Percentiles rank a stretch among this genome's conserved stretches.
phyloP scores from a whole-genome alignment of 2,797 vertebrate species.

The Chaunax sp. region DNA sequence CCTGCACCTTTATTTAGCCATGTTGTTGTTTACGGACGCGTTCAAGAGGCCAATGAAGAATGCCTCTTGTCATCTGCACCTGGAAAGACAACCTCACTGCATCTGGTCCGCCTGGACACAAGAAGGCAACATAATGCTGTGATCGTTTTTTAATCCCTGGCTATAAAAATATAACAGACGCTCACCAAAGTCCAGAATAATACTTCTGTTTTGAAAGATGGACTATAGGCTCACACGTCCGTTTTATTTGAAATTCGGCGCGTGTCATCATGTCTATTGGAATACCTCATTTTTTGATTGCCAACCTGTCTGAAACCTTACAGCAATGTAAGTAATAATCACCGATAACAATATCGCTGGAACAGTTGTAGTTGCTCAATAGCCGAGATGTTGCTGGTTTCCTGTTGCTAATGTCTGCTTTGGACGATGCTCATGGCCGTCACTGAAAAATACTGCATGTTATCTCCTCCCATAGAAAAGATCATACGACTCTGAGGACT shows the following conservation, averaged over 20 bases:
- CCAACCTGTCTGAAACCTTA: constrained; percentile 16
- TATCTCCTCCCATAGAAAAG: background rate
- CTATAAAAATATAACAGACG: constrained; percentile 2
- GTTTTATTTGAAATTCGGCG: background rate
- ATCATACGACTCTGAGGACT: too few species aligned
- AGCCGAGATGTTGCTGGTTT: background rate
- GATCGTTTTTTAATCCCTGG: background rate
- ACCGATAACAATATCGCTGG: background rate
- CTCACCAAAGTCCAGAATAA: background rate
- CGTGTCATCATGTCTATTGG: constrained; percentile 10
- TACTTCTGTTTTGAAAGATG: constrained; percentile 5
- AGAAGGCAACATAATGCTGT: background rate
- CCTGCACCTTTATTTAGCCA: constrained; percentile 36
- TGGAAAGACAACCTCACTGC: constrained; percentile 42
- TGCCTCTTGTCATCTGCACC: constrained; percentile 75
- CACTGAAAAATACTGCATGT: background rate
- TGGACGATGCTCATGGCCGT: background rate
- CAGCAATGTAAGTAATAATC: constrained; percentile 19
- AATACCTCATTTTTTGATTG: constrained; percentile 10
- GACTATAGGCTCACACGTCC: background rate
- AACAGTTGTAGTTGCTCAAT: background rate
- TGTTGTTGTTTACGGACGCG: constrained; percentile 17
- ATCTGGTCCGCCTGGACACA: constrained; percentile 28
- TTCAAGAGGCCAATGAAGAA: constrained; percentile 56
- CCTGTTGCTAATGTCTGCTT: background rate